Base-by-base conservation (phyloP, 2,797 vertebrate species). In the Rhadinocentrus ornatus region DNA sequence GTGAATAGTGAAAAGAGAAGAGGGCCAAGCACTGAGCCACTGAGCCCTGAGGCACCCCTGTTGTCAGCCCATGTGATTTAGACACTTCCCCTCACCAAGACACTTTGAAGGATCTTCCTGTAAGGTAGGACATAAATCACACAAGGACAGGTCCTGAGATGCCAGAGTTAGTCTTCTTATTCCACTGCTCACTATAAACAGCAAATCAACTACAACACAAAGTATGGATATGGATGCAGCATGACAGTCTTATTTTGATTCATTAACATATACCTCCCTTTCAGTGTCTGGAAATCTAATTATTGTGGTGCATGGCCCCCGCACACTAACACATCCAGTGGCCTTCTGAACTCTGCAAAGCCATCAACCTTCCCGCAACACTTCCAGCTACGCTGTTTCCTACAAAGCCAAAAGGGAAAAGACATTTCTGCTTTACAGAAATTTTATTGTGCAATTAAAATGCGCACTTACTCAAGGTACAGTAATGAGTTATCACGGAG, bases 321-420 rank as follows among this genome's bases (percentile, higher is more conserved):
- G 55, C 85, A 83, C 78, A 58, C 76, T 80, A 87, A 88, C 74
- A 56, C 87, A 87, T 86, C 76, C 68, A 73, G 56, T 91, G 91
- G 92, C 91, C 92, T 88, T 83, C 57, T 92, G 90, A 93, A 87
- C 92, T 82, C 71, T 75, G 74, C 78, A 64, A 75, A 35, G 77
- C 81, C 73, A 24, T 82, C 58, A 77, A 69, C 78, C 66, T 3
- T 79, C 80, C 79, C 70, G 66, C 78, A 71, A 83, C 84, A 24
- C 56, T 27, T 50, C 61, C 61, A 56, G 60, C 65, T 16, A 71
- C 73, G 71, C 70, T n/a, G 35, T 69, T 70, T 69, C 78, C 27
- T 50, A 69, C 66, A 55, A 56, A 35, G 13, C 66, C 57, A 31
- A 2, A 20, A 41, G 62, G 32, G 61, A 64, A 52, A 59, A 53